These are phyloP conservation scores for Martes flavigula DNA, from an alignment of 2,797 vertebrate genomes.

Conservation along the genomic window DNA sequence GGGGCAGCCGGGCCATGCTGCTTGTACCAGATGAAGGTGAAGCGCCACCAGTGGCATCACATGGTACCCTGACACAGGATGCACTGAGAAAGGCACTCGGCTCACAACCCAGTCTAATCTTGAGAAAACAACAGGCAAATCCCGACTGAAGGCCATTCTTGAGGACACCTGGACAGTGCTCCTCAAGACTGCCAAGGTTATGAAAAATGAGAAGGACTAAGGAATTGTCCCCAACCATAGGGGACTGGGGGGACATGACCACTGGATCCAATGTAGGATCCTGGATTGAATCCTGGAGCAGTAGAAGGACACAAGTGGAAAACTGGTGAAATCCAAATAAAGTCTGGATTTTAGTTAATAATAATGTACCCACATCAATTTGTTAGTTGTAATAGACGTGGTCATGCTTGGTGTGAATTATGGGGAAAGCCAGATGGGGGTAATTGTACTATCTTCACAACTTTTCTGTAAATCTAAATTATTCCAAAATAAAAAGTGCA, in stretches of 20 bases:
- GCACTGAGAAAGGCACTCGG: not conserved
- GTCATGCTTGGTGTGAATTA: not conserved
- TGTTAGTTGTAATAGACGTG: not conserved
- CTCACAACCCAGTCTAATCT: not conserved
- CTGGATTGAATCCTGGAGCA: not conserved
- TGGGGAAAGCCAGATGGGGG: rapidly evolving
- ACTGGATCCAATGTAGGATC: rapidly evolving
- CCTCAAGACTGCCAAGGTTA: not conserved
- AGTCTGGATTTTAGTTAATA: not conserved
- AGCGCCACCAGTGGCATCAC: rapidly evolving
- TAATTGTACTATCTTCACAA: too few species aligned
- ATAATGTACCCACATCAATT: rapidly evolving
- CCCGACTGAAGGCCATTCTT: too few species aligned
- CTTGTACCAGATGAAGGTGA: not conserved
- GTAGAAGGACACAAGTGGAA: not conserved
- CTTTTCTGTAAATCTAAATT: not conserved
- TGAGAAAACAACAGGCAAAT: not conserved
- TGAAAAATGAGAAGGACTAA: not conserved
- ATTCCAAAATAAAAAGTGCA: not conserved
- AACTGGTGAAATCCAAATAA: not conserved
- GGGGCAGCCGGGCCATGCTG: not conserved
- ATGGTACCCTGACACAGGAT: rapidly evolving
- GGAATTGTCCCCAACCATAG: not conserved
- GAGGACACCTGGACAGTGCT: not conserved
- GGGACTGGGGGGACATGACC: not conserved